Conservation (phyloP, 2,113 vertebrate species). For the Aleadryas rufinucha region DNA sequence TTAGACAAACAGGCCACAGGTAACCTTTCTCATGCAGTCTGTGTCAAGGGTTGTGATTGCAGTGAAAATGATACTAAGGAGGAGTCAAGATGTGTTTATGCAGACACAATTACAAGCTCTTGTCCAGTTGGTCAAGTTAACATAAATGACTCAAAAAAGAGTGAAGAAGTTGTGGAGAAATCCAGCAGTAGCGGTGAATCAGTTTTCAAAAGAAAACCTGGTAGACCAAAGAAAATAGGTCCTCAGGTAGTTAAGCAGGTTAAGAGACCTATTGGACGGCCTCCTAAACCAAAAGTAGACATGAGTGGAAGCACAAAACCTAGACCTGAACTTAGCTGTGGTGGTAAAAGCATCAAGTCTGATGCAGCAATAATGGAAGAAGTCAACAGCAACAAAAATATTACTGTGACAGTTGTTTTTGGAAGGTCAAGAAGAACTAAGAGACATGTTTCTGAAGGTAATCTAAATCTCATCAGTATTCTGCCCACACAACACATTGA, state of each 20-base stretch:
- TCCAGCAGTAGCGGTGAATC: conserved; percentile 22
- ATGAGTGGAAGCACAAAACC: conserved; percentile 27
- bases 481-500: conserved; percentile 32
- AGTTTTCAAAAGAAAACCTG: conserved; percentile 89
- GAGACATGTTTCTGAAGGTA: conserved; percentile 85
- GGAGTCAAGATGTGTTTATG: conserved; percentile 2
- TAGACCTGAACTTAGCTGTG: conserved; percentile 24
- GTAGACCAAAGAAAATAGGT: conserved; percentile 90
- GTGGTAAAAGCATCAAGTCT: conserved; percentile 25
- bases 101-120: neutral
- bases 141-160: conserved; percentile 28
- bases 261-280: conserved; percentile 90
- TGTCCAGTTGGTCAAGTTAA: conserved; percentile 37
- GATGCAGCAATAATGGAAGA: conserved; percentile 59
- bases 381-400: conserved; percentile 79
- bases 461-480: conserved; percentile 60
- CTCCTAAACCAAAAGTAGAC: conserved; percentile 81
- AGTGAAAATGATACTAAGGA: neutral
- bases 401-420: conserved; percentile 89
- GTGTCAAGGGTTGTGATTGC: neutral
- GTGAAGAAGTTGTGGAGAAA: conserved; percentile 37
- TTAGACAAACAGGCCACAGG: neutral
- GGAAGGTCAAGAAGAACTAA: conserved; percentile 90
- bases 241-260: conserved; percentile 85
- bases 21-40: neutral